Evolutionary conservation across 1,140 invertebrate species (phyloP), one percentile per base, ranked within the genome.

Genomic region (Megalopta genalis): DNA sequence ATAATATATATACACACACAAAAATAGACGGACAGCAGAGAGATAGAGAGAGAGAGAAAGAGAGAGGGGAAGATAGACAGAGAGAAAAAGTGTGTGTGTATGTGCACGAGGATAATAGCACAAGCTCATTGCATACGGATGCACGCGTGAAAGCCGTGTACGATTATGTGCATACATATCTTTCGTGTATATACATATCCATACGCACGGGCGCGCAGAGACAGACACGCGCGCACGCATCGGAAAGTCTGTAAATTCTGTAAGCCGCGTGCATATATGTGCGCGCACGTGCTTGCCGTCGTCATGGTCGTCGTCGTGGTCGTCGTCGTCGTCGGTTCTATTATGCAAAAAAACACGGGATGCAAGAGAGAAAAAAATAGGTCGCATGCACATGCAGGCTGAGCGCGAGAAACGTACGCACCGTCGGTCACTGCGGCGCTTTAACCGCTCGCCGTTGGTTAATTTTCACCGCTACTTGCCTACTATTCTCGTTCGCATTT

Each of bases 381-480:
- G 67, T 79, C 54, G 42, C 89, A 89, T 90, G 89, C 89, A 82
- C 89, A 90, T 90, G 89, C 89, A 84, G 80, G 74, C 65, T 69
- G 84, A 84, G 84, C 84, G 84, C 80, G 84, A 68, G 76, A 69
- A 78, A 86, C 80, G 80, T 86, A 86, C 85, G 85, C 84, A 86
- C 81, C 84, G 65, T 83, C 85, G 83, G 83, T 78, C 83, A 85
- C 80, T 86, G 78, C 62, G 75, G 80, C 77, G 83, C 60, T 80
- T 81, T 77, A n/a, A 57, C 84, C 68, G 80, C 68, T 85, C 78
- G 62, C 57, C 72, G 64, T 80, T 76, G 54, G 65, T 52, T 21
- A 23, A 65, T 65, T 46, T 46, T 65, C 63, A 65, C 18, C 63
- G 64, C 39, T 66, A 66, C 64, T 46, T 66, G 64, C 64, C 64